Evolutionary conservation across 92 coral and sea anemone species (phyloP).

Genomic region (Porites rus): DNA sequence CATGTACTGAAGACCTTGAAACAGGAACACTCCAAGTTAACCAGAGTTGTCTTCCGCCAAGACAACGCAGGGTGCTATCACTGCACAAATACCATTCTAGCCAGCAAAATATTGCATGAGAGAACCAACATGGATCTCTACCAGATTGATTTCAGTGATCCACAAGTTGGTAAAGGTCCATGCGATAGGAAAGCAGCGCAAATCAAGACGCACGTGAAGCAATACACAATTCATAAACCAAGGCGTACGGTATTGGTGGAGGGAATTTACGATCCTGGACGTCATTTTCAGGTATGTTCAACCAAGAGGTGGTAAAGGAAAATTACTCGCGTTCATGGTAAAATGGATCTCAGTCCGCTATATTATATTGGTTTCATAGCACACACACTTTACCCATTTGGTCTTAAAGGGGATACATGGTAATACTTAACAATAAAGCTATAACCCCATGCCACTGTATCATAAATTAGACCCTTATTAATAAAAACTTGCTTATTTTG

Average conservation of each 20-base stretch:
- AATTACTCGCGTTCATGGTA: background rate
- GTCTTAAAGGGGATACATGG: background rate
- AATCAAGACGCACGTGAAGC: slow-evolving; percentile 47
- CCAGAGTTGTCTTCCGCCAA: slow-evolving; percentile 40
- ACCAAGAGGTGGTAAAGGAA: background rate
- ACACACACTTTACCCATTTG: slow-evolving; percentile 6
- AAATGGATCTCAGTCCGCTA: too few relatives aligned
- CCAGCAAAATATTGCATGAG: slow-evolving; percentile 40
- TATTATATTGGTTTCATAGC: background rate
- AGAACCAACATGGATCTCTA: slow-evolving; percentile 30
- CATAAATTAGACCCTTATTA: too few relatives aligned
- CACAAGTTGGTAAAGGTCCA: too few relatives aligned
- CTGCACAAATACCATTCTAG: slow-evolving; percentile 51
- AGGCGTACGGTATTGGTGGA: slow-evolving; percentile 42
- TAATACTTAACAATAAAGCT: background rate
- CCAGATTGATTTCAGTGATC: too few relatives aligned
- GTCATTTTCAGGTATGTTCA: slow-evolving; percentile 26
- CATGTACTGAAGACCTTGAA: slow-evolving; percentile 55
- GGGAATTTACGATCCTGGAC: slow-evolving; percentile 43
- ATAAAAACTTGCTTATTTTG: too few relatives aligned
- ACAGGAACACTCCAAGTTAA: slow-evolving; percentile 42
- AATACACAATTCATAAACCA: slow-evolving; percentile 35
- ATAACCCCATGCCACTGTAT: background rate
- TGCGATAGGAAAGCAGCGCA: slow-evolving; percentile 26
- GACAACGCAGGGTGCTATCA: slow-evolving; percentile 78